Evolutionary conservation across 2,797 vertebrate genomes (phyloP).

Genomic region (Dermochelys coriacea): DNA sequence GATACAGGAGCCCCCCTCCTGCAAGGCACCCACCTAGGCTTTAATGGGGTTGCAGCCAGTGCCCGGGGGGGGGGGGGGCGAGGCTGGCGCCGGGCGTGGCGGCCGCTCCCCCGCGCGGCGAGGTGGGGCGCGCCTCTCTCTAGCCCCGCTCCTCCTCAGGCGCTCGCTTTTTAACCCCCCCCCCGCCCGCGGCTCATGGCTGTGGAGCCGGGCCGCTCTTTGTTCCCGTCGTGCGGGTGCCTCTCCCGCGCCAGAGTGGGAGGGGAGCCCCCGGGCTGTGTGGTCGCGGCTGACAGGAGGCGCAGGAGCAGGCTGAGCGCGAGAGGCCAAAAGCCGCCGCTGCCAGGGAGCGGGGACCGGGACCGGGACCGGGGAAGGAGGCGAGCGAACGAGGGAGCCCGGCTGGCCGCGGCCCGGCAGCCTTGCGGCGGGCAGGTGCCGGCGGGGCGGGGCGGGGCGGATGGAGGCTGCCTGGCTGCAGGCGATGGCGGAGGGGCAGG

Average conservation of each 20-base stretch:
- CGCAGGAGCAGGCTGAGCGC: background rate
- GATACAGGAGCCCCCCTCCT: background rate
- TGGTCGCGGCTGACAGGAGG: slow-evolving; percentile 45
- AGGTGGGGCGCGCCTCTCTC: background rate
- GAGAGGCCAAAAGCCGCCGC: background rate
- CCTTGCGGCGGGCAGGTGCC: slow-evolving; percentile 70
- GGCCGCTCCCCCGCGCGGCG: rapidly evolving
- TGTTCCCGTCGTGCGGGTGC: slow-evolving; percentile 50
- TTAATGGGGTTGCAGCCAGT: too few relatives aligned
- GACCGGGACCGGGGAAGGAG: slow-evolving; percentile 51
- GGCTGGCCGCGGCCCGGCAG: background rate
- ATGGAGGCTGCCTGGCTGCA: slow-evolving; percentile 87
- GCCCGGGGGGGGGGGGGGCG: too few relatives aligned
- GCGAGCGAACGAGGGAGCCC: slow-evolving; percentile 2
- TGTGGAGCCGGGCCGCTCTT: slow-evolving; percentile 43
- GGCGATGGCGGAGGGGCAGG: slow-evolving; percentile 92
- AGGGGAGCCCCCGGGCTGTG: slow-evolving; percentile 36
- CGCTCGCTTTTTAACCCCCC: background rate
- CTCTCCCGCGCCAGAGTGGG: slow-evolving; percentile 26
- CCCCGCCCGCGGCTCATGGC: background rate
- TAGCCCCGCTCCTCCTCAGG: background rate
- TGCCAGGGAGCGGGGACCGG: too few relatives aligned
- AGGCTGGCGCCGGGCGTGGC: background rate
- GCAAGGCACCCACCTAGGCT: too few relatives aligned
- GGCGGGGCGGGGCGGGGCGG: background rate